These are phyloP conservation scores for Mesochorus sp. DNA, from an alignment of 2,888 invertebrate species.

Conservation along the genomic window DNA sequence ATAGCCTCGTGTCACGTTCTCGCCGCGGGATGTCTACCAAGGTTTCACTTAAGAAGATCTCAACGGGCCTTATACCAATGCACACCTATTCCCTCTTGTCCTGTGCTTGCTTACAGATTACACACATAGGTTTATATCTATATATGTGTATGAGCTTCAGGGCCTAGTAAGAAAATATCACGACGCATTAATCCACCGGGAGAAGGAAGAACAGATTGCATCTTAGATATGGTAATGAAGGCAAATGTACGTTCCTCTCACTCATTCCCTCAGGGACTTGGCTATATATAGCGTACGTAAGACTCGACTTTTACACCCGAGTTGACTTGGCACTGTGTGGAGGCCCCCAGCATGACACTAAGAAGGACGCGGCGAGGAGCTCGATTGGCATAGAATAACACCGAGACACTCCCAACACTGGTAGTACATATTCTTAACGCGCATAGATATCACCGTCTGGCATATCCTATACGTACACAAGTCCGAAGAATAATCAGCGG, in stretches of 20 bases:
- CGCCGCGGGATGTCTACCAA: conserved; percentile 59
- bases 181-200: conserved; percentile 77
- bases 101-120: conserved; percentile 8
- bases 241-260: conserved; percentile 75
- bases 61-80: conserved; percentile 36
- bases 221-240: conserved; percentile 81
- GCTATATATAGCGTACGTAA: conserved; percentile 18
- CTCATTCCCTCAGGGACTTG: conserved; percentile 14
- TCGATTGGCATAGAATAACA: conserved; percentile 78
- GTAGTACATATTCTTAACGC: conserved; percentile 20
- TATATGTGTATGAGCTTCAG: conserved; percentile 19
- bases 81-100: conserved; percentile 10
- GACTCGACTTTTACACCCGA: conserved; percentile 61
- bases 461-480: conserved; percentile 7
- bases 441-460: conserved; percentile 28
- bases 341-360: conserved; percentile 75
- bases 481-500: conserved; percentile 30
- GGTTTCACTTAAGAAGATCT: conserved; percentile 60
- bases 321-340: conserved; percentile 59
- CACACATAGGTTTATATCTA: conserved; percentile 12
- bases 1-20: conserved; percentile 50
- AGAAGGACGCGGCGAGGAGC: conserved; percentile 72
- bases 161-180: conserved; percentile 73
- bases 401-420: conserved; percentile 61
- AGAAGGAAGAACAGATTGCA: conserved; percentile 77